A percentile compares a stretch with the other conserved stretches of the same genome.
Conservation (phyloP, 2,797 vertebrate species). For the Eidolon dupreanum region DNA sequence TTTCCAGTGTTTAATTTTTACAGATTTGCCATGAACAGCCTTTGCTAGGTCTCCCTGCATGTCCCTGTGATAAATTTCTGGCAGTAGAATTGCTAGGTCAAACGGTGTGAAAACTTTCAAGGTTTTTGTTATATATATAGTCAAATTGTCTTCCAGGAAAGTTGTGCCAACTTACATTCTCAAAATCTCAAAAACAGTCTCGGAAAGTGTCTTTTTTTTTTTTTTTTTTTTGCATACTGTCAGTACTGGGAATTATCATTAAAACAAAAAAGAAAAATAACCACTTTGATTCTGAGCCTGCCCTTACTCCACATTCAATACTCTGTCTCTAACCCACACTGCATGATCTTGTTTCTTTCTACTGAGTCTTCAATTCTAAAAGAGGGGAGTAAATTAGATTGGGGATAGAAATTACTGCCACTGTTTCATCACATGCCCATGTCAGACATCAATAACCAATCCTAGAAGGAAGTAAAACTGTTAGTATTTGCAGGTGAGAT, state of each 20-base stretch:
- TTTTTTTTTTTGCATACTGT: neutral
- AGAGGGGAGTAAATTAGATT: neutral
- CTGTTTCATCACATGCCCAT: neutral
- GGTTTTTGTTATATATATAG: neutral
- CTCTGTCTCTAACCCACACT: neutral
- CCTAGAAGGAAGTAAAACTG: neutral
- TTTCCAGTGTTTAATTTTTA: neutral
- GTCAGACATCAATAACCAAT: neutral
- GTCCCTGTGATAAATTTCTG: neutral
- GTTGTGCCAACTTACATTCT: neutral
- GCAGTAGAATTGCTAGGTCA: constrained; percentile 23
- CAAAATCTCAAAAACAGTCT: neutral
- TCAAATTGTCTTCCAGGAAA: constrained; percentile 6
- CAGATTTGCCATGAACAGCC: neutral
- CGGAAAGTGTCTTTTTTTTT: neutral
- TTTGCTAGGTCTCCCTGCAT: neutral
- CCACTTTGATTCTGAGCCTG: neutral
- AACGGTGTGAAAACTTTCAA: neutral
- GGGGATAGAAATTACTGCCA: neutral
- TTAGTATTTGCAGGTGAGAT: neutral
- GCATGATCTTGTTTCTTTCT: neutral
- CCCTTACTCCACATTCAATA: neutral
- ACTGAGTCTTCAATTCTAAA: neutral
- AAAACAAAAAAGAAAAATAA: neutral
- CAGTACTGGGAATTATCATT: neutral